Base-by-base conservation (phyloP, 2,113 vertebrate species). In the Etheostoma cragini region DNA sequence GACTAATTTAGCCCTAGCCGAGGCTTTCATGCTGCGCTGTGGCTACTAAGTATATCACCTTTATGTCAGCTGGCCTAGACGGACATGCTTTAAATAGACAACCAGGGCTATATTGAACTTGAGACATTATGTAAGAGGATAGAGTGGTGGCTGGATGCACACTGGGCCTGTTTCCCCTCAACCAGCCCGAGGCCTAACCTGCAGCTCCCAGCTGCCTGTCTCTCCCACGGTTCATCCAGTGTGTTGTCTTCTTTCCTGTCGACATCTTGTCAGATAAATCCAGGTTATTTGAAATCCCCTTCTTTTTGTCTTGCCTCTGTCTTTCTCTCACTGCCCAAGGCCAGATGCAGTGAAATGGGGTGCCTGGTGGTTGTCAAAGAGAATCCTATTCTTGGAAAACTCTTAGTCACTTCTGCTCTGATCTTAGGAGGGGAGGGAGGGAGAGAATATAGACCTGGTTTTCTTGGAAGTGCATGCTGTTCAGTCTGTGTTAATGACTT, bases 111-210 rank as follows among this genome's bases (percentile, higher is more conserved):
- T 95, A 95, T 95, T 94, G 94, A 95, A 95, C 80, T 89, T 92
- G 65, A 76, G 68, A 80, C 92, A 93, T 96, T 96, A 96, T 94
- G 93, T 96, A 95, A 96, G 95, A 92, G 94, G 71, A 91, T 89
- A 84, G 82, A 92, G 88, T 26, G 82, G 74, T 88, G 87, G 84
- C 90, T 91, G 85, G 82, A 87, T 83, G 87, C 90, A 88, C 67
- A 63, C 42, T 72, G 80, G 80, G 78, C 61, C 87, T 84, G 80
- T 88, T 91, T 86, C 80, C 83, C 79, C 70, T 86, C 77, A 77
- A 87, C 58, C 81, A 66, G 77, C 81, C 79, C 1, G 38, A 66
- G 85, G 91, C 84, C 85, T 70, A 56, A 79, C 88, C 81, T 80
- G 83, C 81, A 72, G 78, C 88, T 75, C 83, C 74, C 83, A 85